Conservation (phyloP, 2,113 vertebrate species). For the Corythoichthys haematopterus region DNA sequence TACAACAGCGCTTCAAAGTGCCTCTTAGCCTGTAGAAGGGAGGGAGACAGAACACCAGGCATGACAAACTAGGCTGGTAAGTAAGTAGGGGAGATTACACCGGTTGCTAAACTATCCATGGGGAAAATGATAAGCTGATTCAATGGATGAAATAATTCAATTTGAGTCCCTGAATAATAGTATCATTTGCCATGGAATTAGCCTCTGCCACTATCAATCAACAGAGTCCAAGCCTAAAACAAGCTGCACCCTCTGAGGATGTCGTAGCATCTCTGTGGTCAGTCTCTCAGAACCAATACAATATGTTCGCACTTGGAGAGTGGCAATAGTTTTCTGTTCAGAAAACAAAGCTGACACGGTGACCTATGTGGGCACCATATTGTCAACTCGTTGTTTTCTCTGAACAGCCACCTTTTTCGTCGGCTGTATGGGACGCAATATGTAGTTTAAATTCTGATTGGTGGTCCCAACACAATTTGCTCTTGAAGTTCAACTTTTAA, state of each 20-base stretch:
- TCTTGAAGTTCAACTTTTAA: no score
- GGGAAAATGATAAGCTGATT: slow-evolving; percentile 63
- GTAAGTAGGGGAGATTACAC: slow-evolving; percentile 57
- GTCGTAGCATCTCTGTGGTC: slow-evolving; percentile 10
- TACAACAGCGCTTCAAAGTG: slow-evolving; percentile 11
- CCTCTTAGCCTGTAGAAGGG: slow-evolving; percentile 2
- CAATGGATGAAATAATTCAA: slow-evolving; percentile 66
- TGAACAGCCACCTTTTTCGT: no score
- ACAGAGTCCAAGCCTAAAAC: slow-evolving; percentile 36
- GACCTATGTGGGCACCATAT: no score
- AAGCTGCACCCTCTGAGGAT: slow-evolving; percentile 41
- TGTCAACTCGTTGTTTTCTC: no score
- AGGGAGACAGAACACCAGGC: slow-evolving; percentile 14
- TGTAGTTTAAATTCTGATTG: no score
- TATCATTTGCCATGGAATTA: slow-evolving; percentile 66
- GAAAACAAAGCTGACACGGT: no score
- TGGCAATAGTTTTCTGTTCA: no score
- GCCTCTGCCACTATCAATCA: slow-evolving; percentile 63
- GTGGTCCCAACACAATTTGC: no score
- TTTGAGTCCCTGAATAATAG: slow-evolving; percentile 66
- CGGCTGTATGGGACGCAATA: no score
- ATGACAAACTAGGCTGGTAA: slow-evolving; percentile 53
- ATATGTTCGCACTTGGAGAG: no score
- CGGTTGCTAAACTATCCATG: slow-evolving; percentile 59
- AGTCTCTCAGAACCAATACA: no score